Evolutionary conservation across 2,113 vertebrate genomes (phyloP), one percentile per base, ranked within the genome.

Genomic region (Myanophis thanlyinensis): DNA sequence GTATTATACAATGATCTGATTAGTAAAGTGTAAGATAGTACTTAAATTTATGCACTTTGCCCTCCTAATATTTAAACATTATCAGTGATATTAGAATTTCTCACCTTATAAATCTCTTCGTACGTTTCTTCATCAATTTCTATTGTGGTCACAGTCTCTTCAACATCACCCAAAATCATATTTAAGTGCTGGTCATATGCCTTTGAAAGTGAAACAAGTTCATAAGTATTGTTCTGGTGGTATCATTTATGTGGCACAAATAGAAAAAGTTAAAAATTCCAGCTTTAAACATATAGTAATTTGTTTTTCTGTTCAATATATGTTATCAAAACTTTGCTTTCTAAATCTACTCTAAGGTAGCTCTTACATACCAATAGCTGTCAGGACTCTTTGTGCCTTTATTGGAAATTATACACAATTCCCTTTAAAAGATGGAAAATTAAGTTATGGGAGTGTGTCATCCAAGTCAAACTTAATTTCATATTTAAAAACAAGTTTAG

Each of bases 51-150:
- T 2, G 62, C 51, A 62, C n/a, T 35, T 22, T 23, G 23, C 20
- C 27, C 6, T 56, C 27, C 40, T 46, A 54, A 3, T 49, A 62
- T 51, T 22, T 27, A 11, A n/a, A 47, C 18, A 0, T 85, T 40
- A 67, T 35, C 30, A 67, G 62, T 35, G 89, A 93, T 35, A 4
- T 18, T 2, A 1, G 0, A 91, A 94, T 13, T 67, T 30, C 97
- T 97, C 97, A 99, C 99, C 98, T 99, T 99, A 95, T 99, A 99
- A 52, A 99, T 99, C 91, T 99, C 99, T 95, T 99, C 99, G 46
- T 99, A 99, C 0, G 99, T 99, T 97, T 99, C 99, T 96, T 99
- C 99, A 59, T 99, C 99, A 12, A 99, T 99, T 96, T 99, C 99
- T 97, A 99, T 99, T 3, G 99, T 99, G 23, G 99, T 99, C 93